Conservation (phyloP, 92 coral and sea anemone genomes). For the Epizoanthus ramosus region DNA sequence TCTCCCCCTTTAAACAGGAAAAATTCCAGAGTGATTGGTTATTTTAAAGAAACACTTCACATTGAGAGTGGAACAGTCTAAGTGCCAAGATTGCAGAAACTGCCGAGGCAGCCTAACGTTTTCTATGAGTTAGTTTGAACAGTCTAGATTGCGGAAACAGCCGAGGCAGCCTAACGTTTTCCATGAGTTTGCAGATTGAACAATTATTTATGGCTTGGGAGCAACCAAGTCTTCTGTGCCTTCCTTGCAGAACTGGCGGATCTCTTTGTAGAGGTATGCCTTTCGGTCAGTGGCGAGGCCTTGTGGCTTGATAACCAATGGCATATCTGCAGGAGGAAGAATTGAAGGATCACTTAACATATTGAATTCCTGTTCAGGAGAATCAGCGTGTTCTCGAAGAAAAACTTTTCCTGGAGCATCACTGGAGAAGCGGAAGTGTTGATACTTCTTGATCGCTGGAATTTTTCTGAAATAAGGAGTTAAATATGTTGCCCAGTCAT, state of each 20-base stretch:
- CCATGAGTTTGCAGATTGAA: too few relatives aligned
- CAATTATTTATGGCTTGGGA: neutral
- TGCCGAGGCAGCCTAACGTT: too few relatives aligned
- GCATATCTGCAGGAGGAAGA: too few relatives aligned
- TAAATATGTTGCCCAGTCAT: conserved; percentile 63
- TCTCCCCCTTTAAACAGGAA: too few relatives aligned
- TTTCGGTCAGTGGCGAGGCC: neutral
- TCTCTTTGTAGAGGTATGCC: neutral
- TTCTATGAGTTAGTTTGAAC: too few relatives aligned
- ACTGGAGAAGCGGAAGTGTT: conserved; percentile 60
- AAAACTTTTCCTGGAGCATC: conserved; percentile 58
- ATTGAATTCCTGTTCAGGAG: neutral
- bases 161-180: too few relatives aligned
- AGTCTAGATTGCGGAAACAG: too few relatives aligned
- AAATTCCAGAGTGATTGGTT: too few relatives aligned
- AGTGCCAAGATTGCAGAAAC: too few relatives aligned
- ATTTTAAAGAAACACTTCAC: too few relatives aligned
- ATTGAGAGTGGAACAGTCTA: too few relatives aligned
- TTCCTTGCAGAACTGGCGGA: conserved; percentile 2
- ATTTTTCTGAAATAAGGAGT: conserved; percentile 47
- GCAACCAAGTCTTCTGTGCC: conserved; percentile 15
- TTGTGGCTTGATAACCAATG: neutral
- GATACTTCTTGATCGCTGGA: conserved; percentile 41
- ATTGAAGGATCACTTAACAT: too few relatives aligned
- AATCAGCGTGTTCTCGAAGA: conserved; percentile 32